Evolutionary conservation across 1,140 invertebrate species (phyloP).

Genomic region (Apis laboriosa): DNA sequence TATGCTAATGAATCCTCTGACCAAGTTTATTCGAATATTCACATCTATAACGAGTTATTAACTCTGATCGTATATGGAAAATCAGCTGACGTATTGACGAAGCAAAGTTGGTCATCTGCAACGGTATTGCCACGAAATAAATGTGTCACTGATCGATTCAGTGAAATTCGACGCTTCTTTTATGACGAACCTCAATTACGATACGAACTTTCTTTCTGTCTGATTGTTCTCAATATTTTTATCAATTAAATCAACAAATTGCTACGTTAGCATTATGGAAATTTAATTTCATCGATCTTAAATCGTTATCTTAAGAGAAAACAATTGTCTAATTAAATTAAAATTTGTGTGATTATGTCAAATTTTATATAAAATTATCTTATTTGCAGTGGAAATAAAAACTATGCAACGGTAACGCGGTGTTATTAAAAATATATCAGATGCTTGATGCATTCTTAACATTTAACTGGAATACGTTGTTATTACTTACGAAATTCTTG

Average conservation of each 20-base stretch:
- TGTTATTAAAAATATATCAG: background rate
- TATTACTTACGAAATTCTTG: conserved; percentile 7
- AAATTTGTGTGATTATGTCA: no score
- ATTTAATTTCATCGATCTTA: no score
- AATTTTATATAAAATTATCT: background rate
- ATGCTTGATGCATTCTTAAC: conserved; percentile 20
- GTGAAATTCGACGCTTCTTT: background rate
- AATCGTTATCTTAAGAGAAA: no score
- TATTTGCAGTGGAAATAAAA: background rate
- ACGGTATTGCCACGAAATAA: conserved; percentile 19
- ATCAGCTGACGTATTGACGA: conserved; percentile 9
- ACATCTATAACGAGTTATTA: background rate
- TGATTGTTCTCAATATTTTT: background rate
- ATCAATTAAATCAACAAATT: no score
- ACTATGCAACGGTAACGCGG: conserved; percentile 40
- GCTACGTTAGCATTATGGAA: no score
- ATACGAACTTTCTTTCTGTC: background rate
- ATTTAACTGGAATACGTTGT: conserved; percentile 5
- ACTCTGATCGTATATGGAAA: background rate
- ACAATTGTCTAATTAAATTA: no score
- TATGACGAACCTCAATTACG: background rate
- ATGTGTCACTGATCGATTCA: conserved; percentile 15
- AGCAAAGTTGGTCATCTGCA: conserved; percentile 23
- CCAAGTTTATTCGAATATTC: background rate
- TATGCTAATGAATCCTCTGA: background rate